A percentile compares a stretch with the other conserved stretches of the same genome.
Evolutionary conservation across 2,888 invertebrate genomes (phyloP).

Genomic region (Apamea epomidion): DNA sequence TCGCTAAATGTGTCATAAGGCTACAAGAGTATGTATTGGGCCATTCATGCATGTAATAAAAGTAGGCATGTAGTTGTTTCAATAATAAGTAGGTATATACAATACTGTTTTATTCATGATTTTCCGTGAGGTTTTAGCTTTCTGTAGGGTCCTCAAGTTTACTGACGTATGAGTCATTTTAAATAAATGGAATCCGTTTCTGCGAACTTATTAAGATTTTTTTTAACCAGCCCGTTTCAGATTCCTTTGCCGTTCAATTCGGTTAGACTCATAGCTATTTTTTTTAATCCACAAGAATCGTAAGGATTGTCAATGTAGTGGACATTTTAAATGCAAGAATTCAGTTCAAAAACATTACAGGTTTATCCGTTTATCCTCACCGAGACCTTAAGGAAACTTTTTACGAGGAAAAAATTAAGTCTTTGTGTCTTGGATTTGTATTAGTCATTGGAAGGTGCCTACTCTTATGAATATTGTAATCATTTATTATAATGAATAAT

Average conservation of each 20-base stretch:
- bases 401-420: slow-evolving; percentile 21
- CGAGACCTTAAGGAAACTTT: slow-evolving; percentile 5
- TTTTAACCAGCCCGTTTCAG: not conserved
- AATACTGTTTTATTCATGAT: slow-evolving; percentile 34
- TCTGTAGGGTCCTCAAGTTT: not conserved
- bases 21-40: slow-evolving; percentile 31
- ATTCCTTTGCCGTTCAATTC: not conserved
- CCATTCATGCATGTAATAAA: slow-evolving; percentile 57
- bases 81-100: slow-evolving; percentile 22
- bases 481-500: not conserved
- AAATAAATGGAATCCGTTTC: not conserved
- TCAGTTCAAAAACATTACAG: not conserved
- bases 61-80: slow-evolving; percentile 13
- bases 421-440: not conserved
- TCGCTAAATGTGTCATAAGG: slow-evolving; percentile 42
- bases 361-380: slow-evolving; percentile 7
- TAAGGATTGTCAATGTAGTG: not conserved
- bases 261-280: not conserved
- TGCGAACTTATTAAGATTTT: not conserved
- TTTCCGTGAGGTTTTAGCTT: slow-evolving; percentile 14
- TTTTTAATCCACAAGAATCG: not conserved
- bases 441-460: slow-evolving; percentile 11
- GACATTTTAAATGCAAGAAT: not conserved
- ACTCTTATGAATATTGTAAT: not conserved
- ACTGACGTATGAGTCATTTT: not conserved